Conservation (phyloP, 1,140 invertebrate species). For the Drosophila seguyi region DNA sequence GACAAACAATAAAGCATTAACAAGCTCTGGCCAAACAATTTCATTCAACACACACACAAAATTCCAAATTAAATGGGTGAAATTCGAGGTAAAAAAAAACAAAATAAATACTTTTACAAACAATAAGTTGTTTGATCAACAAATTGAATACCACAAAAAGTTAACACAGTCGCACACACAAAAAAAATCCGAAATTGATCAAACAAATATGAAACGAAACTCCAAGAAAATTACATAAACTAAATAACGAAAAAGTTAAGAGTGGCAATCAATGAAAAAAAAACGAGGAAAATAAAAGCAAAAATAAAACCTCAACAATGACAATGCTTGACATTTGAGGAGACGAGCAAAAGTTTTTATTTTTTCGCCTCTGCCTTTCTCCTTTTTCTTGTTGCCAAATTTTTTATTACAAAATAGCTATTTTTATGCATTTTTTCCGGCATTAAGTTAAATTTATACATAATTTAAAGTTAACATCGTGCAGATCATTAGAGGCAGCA, state of each 20-base stretch:
- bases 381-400: conserved; percentile 32
- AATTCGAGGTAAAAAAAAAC: conserved; percentile 11
- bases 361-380: conserved; percentile 23
- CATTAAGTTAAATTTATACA: conserved; percentile 83
- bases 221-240: conserved; percentile 32
- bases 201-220: conserved; percentile 34
- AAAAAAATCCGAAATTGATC: conserved; percentile 22
- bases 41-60: neutral
- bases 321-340: conserved; percentile 54
- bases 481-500: conserved; percentile 71
- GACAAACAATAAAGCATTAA: conserved; percentile 24
- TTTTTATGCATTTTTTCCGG: conserved; percentile 79
- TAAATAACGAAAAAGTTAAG: conserved; percentile 29
- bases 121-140: conserved; percentile 17
- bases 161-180: conserved; percentile 1
- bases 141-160: conserved; percentile 27
- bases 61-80: conserved; percentile 11
- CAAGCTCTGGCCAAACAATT: conserved; percentile 17
- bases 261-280: conserved; percentile 25
- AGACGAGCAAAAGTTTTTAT: conserved; percentile 24
- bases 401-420: conserved; percentile 65
- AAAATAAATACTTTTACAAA: conserved; percentile 21
- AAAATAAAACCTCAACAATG: conserved; percentile 15
- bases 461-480: conserved; percentile 83
- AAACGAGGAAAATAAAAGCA: neutral